Percentiles rank a stretch among this genome's conserved stretches.
phyloP scores from a whole-genome alignment of 2,888 invertebrate species.

The Griposia aprilina region DNA sequence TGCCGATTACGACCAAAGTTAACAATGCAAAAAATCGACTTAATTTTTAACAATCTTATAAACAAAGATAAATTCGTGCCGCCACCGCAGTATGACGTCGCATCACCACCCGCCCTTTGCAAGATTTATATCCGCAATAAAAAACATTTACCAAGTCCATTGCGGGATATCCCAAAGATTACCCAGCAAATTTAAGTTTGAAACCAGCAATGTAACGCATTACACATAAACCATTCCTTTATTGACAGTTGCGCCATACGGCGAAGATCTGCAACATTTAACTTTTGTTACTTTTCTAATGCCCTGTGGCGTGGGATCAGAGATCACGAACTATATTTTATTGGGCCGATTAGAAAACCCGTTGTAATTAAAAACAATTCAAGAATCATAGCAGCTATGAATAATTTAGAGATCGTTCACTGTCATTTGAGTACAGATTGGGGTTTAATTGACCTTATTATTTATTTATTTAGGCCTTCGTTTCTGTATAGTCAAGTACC shows the following conservation, averaged over 20 bases:
- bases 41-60: conserved; percentile 82
- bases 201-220: conserved; percentile 76
- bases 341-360: conserved; percentile 68
- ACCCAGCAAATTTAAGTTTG: conserved; percentile 28
- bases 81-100: conserved; percentile 86
- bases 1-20: conserved; percentile 72
- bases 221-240: conserved; percentile 70
- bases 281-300: conserved; percentile 81
- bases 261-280: conserved; percentile 81
- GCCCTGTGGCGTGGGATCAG: conserved; percentile 79
- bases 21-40: conserved; percentile 78
- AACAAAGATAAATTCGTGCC: conserved; percentile 86
- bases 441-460: conserved; percentile 76
- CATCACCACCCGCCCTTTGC: conserved; percentile 77
- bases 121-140: conserved; percentile 81
- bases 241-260: conserved; percentile 78
- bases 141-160: conserved; percentile 70
- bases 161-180: conserved; percentile 60
- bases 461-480: conserved; percentile 74
- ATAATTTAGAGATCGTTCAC: conserved; percentile 76
- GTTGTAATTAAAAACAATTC: conserved; percentile 75
- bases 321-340: conserved; percentile 75
- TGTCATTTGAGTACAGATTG: conserved; percentile 74
- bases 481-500: conserved; percentile 69
- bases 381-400: conserved; percentile 72